Percentiles rank a stretch among this genome's conserved stretches.
Evolutionary conservation across 2,113 vertebrate genomes (phyloP).

Genomic region (Rhynchomys soricoides): DNA sequence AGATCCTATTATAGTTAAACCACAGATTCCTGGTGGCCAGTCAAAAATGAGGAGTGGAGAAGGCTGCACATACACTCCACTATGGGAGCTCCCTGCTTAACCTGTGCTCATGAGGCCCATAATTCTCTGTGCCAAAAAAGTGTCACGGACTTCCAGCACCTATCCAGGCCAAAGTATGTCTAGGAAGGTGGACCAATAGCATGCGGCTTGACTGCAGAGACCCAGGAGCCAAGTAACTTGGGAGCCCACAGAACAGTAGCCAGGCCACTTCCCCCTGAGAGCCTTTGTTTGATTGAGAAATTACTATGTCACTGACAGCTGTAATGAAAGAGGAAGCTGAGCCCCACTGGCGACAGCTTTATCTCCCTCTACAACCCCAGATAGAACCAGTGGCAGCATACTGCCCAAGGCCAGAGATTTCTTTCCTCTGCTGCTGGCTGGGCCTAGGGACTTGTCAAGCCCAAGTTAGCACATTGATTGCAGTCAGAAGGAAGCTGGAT

Average conservation of each 20-base stretch:
- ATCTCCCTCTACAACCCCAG: slow-evolving; percentile 21
- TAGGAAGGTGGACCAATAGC: neutral
- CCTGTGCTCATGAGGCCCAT: neutral
- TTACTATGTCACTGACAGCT: neutral
- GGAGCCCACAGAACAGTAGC: neutral
- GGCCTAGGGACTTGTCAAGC: slow-evolving; percentile 61
- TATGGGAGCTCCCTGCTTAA: neutral
- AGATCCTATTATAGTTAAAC: neutral
- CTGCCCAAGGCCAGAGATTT: slow-evolving; percentile 56
- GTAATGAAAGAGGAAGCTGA: slow-evolving; percentile 57
- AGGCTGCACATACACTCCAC: neutral
- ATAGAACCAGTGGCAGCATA: neutral
- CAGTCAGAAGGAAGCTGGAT: neutral
- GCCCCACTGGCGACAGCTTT: slow-evolving; percentile 18
- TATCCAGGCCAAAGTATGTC: neutral
- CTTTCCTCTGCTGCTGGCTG: slow-evolving; percentile 29
- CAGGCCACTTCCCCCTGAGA: neutral
- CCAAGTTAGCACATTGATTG: neutral
- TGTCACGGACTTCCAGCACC: neutral
- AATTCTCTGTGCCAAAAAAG: neutral
- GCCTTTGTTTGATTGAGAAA: slow-evolving; percentile 63
- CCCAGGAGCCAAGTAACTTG: neutral
- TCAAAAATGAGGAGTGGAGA: neutral
- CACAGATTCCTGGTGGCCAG: neutral
- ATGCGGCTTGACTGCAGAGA: neutral